Evolutionary conservation across 2,888 invertebrate genomes (phyloP).

Genomic region (Nomada goodeniana): DNA sequence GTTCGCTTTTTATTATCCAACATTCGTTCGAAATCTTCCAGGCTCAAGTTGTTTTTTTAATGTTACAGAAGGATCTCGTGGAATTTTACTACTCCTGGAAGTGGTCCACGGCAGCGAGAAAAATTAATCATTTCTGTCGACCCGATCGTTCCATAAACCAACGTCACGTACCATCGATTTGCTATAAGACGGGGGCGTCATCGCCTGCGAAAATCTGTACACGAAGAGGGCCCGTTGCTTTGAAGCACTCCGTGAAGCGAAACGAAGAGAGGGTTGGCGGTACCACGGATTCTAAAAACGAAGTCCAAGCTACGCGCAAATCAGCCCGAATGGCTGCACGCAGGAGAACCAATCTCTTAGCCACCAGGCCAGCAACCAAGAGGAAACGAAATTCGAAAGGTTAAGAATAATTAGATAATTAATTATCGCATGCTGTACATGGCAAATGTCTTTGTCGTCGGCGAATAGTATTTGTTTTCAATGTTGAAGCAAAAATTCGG

Average conservation of each 20-base stretch:
- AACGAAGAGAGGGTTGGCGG: background rate
- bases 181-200: background rate
- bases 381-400: slow-evolving; percentile 19
- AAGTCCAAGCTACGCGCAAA: no score
- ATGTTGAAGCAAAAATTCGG: background rate
- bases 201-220: slow-evolving; percentile 28
- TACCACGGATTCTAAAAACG: background rate
- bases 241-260: background rate
- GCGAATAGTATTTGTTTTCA: background rate
- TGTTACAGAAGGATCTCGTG: slow-evolving; percentile 54
- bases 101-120: slow-evolving; percentile 41
- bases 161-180: slow-evolving; percentile 31
- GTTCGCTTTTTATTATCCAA: no score
- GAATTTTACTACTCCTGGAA: slow-evolving; percentile 63
- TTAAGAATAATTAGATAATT: slow-evolving; percentile 3
- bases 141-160: slow-evolving; percentile 13
- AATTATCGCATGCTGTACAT: no score
- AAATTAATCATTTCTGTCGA: slow-evolving; percentile 2
- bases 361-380: background rate
- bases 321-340: no score
- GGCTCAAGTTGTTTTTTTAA: background rate
- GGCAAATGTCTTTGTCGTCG: no score
- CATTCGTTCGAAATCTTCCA: no score
- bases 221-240: slow-evolving; percentile 20
- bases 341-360: no score